phyloP scores from a whole-genome alignment of 2,888 invertebrate genomes.

The Lucinisca nassula region DNA sequence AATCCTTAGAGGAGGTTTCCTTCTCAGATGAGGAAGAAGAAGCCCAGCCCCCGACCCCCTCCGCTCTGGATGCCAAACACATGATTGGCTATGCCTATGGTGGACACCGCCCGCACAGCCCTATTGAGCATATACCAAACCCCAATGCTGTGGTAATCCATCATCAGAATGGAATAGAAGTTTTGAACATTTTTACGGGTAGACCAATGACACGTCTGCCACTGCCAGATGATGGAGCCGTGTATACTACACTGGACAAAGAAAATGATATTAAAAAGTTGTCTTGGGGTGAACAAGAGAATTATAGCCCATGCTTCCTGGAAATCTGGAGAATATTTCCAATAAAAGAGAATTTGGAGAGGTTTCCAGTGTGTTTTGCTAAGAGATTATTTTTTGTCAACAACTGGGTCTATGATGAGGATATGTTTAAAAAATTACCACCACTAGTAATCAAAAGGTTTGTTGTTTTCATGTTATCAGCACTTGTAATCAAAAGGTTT shows the following conservation, averaged over 20 bases:
- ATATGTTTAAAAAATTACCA: slow-evolving; percentile 81
- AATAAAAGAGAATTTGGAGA: slow-evolving; percentile 80
- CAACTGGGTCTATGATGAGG: slow-evolving; percentile 82
- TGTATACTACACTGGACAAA: slow-evolving; percentile 79
- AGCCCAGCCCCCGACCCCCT: slow-evolving; percentile 26
- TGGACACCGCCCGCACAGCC: slow-evolving; percentile 83
- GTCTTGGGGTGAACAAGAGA: slow-evolving; percentile 78
- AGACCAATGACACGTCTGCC: slow-evolving; percentile 81
- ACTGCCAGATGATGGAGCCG: slow-evolving; percentile 74
- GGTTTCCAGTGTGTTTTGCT: slow-evolving; percentile 81
- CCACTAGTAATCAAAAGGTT: slow-evolving; percentile 84
- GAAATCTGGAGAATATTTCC: slow-evolving; percentile 80
- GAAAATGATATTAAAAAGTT: slow-evolving; percentile 80
- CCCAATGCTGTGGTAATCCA: slow-evolving; percentile 83
- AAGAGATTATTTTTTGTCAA: slow-evolving; percentile 80
- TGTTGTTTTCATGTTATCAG: too few relatives aligned
- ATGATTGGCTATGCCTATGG: slow-evolving; percentile 83
- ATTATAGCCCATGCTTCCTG: slow-evolving; percentile 79
- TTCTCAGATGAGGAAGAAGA: slow-evolving; percentile 57
- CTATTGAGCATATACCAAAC: slow-evolving; percentile 81
- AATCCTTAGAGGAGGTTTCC: slow-evolving; percentile 62
- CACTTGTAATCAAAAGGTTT: too few relatives aligned
- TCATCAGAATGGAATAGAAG: slow-evolving; percentile 83
- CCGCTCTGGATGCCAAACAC: slow-evolving; percentile 72
- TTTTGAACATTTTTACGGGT: slow-evolving; percentile 82